phyloP scores from a whole-genome alignment of 2,797 vertebrate genomes.

The Pangasius djambal region DNA sequence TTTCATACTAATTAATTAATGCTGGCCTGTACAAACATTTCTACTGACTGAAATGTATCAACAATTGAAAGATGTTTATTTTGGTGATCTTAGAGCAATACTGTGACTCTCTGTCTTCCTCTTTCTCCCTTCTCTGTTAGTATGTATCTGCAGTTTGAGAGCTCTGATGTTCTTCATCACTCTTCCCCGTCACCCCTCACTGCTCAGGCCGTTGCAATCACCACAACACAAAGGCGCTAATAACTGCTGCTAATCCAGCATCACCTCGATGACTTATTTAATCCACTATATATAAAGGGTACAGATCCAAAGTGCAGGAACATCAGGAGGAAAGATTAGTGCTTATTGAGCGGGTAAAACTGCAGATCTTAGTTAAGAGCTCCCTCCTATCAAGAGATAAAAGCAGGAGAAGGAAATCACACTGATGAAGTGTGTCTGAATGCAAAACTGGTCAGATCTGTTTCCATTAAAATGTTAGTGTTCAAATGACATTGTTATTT shows the following conservation, averaged over 20 bases:
- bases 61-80: background rate
- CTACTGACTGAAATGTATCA: background rate
- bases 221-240: conserved; percentile 26
- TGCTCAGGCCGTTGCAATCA: background rate
- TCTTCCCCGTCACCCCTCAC: background rate
- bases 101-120: background rate
- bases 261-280: conserved; percentile 20
- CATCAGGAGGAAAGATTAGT: conserved; percentile 5
- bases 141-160: background rate
- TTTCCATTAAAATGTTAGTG: background rate
- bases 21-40: background rate
- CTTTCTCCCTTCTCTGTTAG: background rate
- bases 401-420: background rate
- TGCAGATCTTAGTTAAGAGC: background rate
- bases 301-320: conserved; percentile 16
- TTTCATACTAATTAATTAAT: background rate
- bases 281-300: conserved; percentile 19
- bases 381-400: background rate
- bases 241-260: conserved; percentile 35
- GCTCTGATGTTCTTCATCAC: background rate
- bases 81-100: background rate
- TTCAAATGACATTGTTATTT: background rate
- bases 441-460: background rate
- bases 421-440: background rate
- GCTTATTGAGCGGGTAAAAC: background rate